phyloP scores from a whole-genome alignment of 1,140 invertebrate species.

The Hypothenemus hampei region DNA sequence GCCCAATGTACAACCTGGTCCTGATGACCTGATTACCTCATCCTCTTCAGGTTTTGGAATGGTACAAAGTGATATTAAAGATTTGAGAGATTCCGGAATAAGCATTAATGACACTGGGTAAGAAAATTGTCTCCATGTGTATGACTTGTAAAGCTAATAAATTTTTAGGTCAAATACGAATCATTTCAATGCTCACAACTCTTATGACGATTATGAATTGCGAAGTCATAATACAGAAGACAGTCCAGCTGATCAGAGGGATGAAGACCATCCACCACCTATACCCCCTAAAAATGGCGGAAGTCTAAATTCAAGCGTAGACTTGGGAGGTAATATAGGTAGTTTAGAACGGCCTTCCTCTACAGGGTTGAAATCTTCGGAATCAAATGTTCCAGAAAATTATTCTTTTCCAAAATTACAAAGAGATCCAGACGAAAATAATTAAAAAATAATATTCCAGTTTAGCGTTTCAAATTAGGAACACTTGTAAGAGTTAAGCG shows the following conservation, averaged over 20 bases:
- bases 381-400: conserved; percentile 26
- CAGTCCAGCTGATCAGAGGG: conserved; percentile 43
- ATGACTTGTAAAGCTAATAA: not conserved
- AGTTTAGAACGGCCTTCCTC: conserved; percentile 29
- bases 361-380: conserved; percentile 6
- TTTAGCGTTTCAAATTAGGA: too few species aligned
- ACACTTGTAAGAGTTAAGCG: too few species aligned
- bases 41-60: conserved; percentile 38
- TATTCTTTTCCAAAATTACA: conserved; percentile 29
- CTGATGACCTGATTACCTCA: conserved; percentile 43
- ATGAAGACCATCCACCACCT: conserved; percentile 50
- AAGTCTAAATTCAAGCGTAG: conserved; percentile 32
- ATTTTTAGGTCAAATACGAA: conserved; percentile 45
- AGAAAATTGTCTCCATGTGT: too few species aligned
- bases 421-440: too few species aligned
- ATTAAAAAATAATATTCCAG: too few species aligned
- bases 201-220: conserved; percentile 56
- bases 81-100: conserved; percentile 53
- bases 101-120: conserved; percentile 48
- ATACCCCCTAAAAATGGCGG: conserved; percentile 51
- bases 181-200: conserved; percentile 50
- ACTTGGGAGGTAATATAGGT: conserved; percentile 26
- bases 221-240: conserved; percentile 44
- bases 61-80: conserved; percentile 40
- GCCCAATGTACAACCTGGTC: too few species aligned